Evolutionary conservation across 2,888 invertebrate species (phyloP), one percentile per base, ranked within the genome.

Genomic region (Pocota personata): DNA sequence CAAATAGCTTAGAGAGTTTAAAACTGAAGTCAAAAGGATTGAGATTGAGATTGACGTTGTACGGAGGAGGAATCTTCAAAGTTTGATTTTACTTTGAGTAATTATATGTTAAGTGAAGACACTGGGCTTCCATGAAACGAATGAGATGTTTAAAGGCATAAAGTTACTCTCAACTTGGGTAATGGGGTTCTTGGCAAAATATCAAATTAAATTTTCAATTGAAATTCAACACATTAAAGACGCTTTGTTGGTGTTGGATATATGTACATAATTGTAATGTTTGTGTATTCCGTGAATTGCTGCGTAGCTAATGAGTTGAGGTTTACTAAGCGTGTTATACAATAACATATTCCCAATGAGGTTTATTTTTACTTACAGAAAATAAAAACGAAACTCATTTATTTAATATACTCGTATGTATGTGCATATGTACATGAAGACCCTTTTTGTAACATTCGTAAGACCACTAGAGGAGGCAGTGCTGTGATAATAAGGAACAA

Each of bases 1-100:
- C 75, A 75, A 75, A 75, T 75, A 75, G 75, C 75, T 75, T 57
- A 64, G 46, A 66, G 66, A 75, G 71, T 75, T 75, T 66, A 46
- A 73, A 73, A 73, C 52, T 27, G 30, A 50, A 64, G 66, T 75
- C 75, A 75, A 55, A 66, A 75, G 43, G 57, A 55, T 75, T 66
- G 24, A 32, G 16, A 75, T 43, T 55, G 46, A 35, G n/a, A 30
- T 32, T 32, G 12, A 32, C 35, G 16, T 19, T 3, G 3, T 27
- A 16, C 14, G 43, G 3, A 37, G 43, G 12, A 57, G 24, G 32
- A 69, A 35, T 32, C 64, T 57, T 57, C 27, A 57, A 40, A 75
- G 75, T 66, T 75, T 75, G 57, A 66, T 75, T 75, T 75, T 27
- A 52, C 75, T 75, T 75, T 75, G 57, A 75, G 64, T 64, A 75